Base-by-base conservation (phyloP, 2,797 vertebrate species). In the Coracias cyanogaster region DNA sequence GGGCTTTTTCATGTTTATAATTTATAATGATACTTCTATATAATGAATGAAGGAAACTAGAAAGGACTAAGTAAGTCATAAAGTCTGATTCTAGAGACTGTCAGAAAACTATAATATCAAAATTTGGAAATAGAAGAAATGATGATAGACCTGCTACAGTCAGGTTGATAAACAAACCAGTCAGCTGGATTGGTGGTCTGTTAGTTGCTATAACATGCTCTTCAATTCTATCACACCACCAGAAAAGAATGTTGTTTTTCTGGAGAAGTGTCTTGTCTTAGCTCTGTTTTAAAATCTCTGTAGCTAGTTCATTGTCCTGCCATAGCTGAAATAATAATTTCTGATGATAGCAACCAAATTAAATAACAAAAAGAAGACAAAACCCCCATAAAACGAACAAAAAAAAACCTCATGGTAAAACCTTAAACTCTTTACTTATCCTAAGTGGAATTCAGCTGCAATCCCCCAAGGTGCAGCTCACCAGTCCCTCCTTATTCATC, bases 351-450 rank as follows among this genome's bases (percentile, higher is more conserved):
- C 8, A 1, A n/a, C 4, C 10, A 82, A 82, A 70, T 17, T 51
- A n/a, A 29, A 61, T 26, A 1, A 17, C 6, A 61, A 52, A 62
- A 41, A 20, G 8, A 37, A 43, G 1, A 16, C 2, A 39, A 35
- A 49, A 49, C 2, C 0, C 1, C 2, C 20, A 20, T 3, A 51
- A 82, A 54, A 4, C 5, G n/a, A 58, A 45, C 29, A 7, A 2
- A 52, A 2, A 52, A 13, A n/a, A 57, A 35, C 2, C 2, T 1
- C 5, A 12, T 20, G 2, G 1, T 58, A 84, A 88, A 15, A 1
- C 6, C 12, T 19, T 1, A 33, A 24, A 21, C 3, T 3, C 14
- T 78, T 81, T 60, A 8, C 24, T 89, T 88, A 35, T 52, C 3
- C 3, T 58, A 4, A 48, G 26, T 58, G 37, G 21, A 82, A 49